Evolutionary conservation across 2,888 invertebrate species (phyloP), one percentile per base, ranked within the genome.

Genomic region (Microctonus brassicae): DNA sequence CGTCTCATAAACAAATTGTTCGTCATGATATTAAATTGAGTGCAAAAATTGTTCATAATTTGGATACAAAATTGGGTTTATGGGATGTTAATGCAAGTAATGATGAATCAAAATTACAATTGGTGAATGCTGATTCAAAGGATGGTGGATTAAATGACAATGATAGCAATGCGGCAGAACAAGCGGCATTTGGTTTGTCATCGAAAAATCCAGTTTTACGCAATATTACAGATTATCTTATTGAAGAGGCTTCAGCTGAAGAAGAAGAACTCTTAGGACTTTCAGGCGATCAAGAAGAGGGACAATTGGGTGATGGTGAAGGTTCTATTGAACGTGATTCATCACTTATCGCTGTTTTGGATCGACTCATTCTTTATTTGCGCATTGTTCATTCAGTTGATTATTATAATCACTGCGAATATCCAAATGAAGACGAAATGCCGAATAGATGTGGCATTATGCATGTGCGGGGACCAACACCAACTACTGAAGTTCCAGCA

Each of bases 401-500:
- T 88, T 99, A 97, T 87, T 99, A 99, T 89, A 98, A 98, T 89
- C 97, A 97, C 84, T 97, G 97, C 84, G 99, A 99, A 85, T 99
- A 99, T 88, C 97, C 98, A 0, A 97, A 98, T 82, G 99, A 99
- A 88, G 99, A 99, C 87, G 98, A 98, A 88, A 99, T 99, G 99
- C 99, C 99, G 0, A 99, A 99, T 88, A 91, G 98, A 42, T 98
- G 99, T 88, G 99, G 99, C 10, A 97, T 99, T 78, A 95, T 99
- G 91, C 99, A 99, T 84, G 97, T 97, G 0, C 91, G 99, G 61
- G 98, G 98, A 2, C 93, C 94, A 10, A 91, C 95, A 0, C 97
- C 98, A 0, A 91, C 93, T 9, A 93, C 94, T 68, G 97, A 96
- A 89, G 93, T 94, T 76, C 83, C 92, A 10, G 92, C 91, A 76